A percentile compares a stretch with the other conserved stretches of the same genome.
These are phyloP conservation scores for Ascidia mentula DNA, from an alignment of 23 tunicate genomes.

Conservation along the genomic window DNA sequence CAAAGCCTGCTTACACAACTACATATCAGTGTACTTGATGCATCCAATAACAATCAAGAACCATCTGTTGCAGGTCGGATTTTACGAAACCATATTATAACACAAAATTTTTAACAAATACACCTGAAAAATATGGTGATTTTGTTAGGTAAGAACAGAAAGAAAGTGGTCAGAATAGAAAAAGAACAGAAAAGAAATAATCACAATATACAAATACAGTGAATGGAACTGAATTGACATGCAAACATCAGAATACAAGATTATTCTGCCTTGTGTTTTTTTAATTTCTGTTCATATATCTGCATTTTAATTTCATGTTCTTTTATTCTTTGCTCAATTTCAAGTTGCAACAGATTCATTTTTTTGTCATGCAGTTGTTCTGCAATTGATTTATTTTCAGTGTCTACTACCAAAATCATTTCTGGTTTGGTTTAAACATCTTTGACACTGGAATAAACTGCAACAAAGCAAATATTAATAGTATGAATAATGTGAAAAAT, in stretches of 20 bases:
- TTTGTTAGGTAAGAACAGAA: not conserved
- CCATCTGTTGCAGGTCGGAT: not conserved
- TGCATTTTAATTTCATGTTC: conserved; percentile 1
- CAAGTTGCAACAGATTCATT: not conserved
- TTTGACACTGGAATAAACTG: no score
- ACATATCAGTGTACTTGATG: not conserved
- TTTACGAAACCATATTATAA: not conserved
- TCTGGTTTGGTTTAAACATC: conserved; percentile 8
- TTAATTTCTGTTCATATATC: not conserved
- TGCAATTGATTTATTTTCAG: not conserved
- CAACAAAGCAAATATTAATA: not conserved
- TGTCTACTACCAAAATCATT: not conserved
- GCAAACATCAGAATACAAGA: not conserved
- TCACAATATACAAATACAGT: not conserved
- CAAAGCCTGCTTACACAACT: conserved; percentile 18
- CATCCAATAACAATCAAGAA: not conserved
- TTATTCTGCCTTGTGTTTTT: not conserved
- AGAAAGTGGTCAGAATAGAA: not conserved
- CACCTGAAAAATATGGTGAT: not conserved
- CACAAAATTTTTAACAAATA: not conserved
- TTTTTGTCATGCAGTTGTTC: conserved; percentile 7
- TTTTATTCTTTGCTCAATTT: not conserved
- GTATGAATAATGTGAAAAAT: not conserved
- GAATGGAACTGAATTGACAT: not conserved
- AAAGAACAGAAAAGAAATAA: not conserved